Evolutionary conservation across 2,888 invertebrate species (phyloP), one percentile per base, ranked within the genome.

Genomic region (Eristalis intricaria): DNA sequence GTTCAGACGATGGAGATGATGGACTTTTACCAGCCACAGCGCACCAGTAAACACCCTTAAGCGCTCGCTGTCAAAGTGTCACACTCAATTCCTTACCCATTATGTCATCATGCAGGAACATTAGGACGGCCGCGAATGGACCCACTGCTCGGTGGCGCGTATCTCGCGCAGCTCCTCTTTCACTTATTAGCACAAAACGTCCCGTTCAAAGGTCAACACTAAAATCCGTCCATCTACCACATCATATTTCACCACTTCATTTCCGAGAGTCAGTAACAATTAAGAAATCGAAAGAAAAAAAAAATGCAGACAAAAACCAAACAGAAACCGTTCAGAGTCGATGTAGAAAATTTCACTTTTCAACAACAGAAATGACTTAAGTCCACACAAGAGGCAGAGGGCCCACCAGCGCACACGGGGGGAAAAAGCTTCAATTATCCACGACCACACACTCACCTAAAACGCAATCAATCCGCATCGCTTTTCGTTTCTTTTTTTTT

Each of bases 391-490:
- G 13, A 68, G 32, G 56, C 73, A 58, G 29, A 23, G 64, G 26
- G n/a, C 26, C 26, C 10, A 56, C 61, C 38, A 65, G n/a, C 35
- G 15, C 23, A 8, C 40, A n/a, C 40, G n/a, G 60, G 26, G 26
- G 10, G 68, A 74, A 73, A 84, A 69, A 84, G 65, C 65, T 80
- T 56, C 75, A 75, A 71, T 70, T 78, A 64, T 56, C 66, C 68
- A 69, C 56, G n/a, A 74, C 15, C 22, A n/a, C 40, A 79, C 79
- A 85, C 85, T 85, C 81, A 85, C 85, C 85, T 73, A 85, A 85
- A 81, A 76, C 85, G 73, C 76, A 69, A 77, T 85, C 85, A 81
- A 85, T 85, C 77, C 85, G 74, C 76, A 81, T 74, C 61, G 81
- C 82, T 63, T 60, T 81, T 76, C 76, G 68, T 77, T 68, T 68